Evolutionary conservation across 1,140 invertebrate genomes (phyloP).

Genomic region (Oncopodura yosiiana): DNA sequence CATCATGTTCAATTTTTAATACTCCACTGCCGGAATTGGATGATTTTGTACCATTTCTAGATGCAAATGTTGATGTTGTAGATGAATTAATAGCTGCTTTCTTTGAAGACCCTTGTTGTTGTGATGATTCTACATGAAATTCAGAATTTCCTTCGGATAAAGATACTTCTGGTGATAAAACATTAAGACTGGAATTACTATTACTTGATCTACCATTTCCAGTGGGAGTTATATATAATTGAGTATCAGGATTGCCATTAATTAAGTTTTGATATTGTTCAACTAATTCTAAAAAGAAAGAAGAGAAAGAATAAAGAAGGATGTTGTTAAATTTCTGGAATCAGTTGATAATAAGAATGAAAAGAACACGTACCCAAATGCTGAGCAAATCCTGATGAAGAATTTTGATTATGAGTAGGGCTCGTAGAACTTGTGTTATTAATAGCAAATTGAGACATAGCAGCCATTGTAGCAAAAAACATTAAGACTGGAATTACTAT

Average conservation of each 20-base stretch:
- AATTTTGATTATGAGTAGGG: not conserved
- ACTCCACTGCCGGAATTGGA: slow-evolving; percentile 16
- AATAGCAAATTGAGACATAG: too few species aligned
- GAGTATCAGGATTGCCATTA: slow-evolving; percentile 32
- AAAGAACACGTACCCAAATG: too few species aligned
- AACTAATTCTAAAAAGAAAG: slow-evolving; percentile 25
- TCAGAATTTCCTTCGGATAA: slow-evolving; percentile 34
- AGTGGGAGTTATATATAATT: slow-evolving; percentile 14
- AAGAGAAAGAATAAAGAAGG: too few species aligned
- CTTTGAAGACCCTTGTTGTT: slow-evolving; percentile 19
- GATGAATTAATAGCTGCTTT: not conserved
- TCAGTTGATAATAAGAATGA: too few species aligned
- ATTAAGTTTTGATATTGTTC: slow-evolving; percentile 34
- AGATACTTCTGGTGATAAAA: slow-evolving; percentile 34
- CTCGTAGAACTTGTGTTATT: slow-evolving; percentile 14
- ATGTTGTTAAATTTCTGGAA: too few species aligned
- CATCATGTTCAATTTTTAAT: slow-evolving; percentile 26
- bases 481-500: slow-evolving; percentile 29
- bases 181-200: slow-evolving; percentile 29
- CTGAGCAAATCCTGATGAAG: slow-evolving; percentile 9
- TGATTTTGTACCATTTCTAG: not conserved
- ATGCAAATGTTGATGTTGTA: not conserved
- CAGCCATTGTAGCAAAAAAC: too few species aligned
- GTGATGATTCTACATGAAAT: slow-evolving; percentile 30
- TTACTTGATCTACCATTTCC: slow-evolving; percentile 23